Evolutionary conservation across 2,888 invertebrate species (phyloP), one percentile per base, ranked within the genome.

Genomic region (Agrenia bidenticulata): DNA sequence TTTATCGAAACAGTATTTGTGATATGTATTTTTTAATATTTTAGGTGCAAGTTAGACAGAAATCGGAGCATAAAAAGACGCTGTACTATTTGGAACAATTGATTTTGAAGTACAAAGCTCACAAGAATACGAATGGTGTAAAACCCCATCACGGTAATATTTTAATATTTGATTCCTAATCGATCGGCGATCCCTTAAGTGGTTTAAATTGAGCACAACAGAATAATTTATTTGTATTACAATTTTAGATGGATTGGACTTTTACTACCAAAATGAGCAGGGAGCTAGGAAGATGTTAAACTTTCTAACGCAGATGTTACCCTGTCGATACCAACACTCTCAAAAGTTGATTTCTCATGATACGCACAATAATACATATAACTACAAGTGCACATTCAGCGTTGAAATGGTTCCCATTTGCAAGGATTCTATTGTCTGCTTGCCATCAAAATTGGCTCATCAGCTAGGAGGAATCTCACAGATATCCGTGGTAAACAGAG

Each of bases 301-400:
- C 77, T 99, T 99, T 79, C 82, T 99, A 11, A 84, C 85, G 67
- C 85, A 91, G 4, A 89, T 94, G 74, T 85, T 98, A 61, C 99
- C 99, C 0, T 89, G 91, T 77, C 89, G 90, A 78, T 88, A 88
- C 78, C 88, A 89, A 75, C 89, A 91, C 78, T 94, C 97, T 0
- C 96, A 98, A 80, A 94, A 95, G 78, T 83, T 98, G 45, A 90
- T 98, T 77, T 96, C 98, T 0, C 98, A 98, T 78, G 99, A 99
- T 81, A 90, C 94, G 63, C 95, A 94, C 81, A 97, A 92, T 80
- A 99, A 99, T 79, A 86, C 88, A 15, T 97, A 91, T 81, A 97
- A 97, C 80, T 98, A 96, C 81, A 99, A 99, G 81, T 92, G 90
- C 79, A 92, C 95, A 5, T 92, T 86, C 81, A 90, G 92, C 69